Evolutionary conservation across 2,113 vertebrate species (phyloP), one percentile per base, ranked within the genome.

Genomic region (Carassius carassius): DNA sequence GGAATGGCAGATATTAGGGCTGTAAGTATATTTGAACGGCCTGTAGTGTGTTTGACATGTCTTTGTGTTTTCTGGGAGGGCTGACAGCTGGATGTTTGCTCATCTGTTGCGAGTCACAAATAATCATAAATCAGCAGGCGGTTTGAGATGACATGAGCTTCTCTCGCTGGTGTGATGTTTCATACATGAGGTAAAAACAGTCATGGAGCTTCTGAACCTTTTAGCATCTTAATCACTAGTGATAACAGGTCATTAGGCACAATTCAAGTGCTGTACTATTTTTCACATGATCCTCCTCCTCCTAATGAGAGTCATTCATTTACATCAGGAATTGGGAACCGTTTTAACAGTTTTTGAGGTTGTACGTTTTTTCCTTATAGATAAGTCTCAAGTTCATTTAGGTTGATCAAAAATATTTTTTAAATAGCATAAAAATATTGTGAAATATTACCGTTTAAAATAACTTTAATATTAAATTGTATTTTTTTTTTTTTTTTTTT

Each of bases 41-140:
- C 54, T 47, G 25, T 12, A 21, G 74, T 19, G 49, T 21, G 62
- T 35, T 17, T 13, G 35, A n/a, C 25, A 3, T 44, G 13, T 65
- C n/a, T 80, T 37, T 80, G 58, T 65, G 11, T 65, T 77, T 81
- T 62, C 72, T 19, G 44, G 51, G 49, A 54, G 56, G 75, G 70
- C 81, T 80, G 84, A 86, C 87, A 86, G 81, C 78, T 84, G 84
- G 87, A 77, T 78, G 51, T 81, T 80, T 78, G 75, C 84, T 80
- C 23, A 14, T 63, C 69, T 63, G 76, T 60, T 78, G 72, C 84
- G 72, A 81, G 84, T 84, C 76, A 25, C 65, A 12, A 23, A 25
- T 17, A 3, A 63, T 77, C 87, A 88, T 88, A 86, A 88, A 86
- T 86, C 87, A 88, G 77, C 60, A 9, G 75, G 62, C 44, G 32